A percentile compares a stretch with the other conserved stretches of the same genome.
Evolutionary conservation across 2,113 vertebrate genomes (phyloP).

Genomic region (Thinocorus orbignyianus): DNA sequence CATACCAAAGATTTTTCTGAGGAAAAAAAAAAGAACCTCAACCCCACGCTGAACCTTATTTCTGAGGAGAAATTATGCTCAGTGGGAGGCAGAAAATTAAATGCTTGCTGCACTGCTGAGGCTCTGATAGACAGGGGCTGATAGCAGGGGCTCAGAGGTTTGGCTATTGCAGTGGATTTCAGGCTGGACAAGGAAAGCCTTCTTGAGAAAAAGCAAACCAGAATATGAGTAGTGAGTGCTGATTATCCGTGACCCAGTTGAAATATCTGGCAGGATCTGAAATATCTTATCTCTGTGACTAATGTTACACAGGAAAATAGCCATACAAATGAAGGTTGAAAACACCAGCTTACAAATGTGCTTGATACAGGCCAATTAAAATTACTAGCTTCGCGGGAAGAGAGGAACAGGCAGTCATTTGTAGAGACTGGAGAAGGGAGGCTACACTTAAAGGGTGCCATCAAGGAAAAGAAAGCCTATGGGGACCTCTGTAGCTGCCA

Average conservation of each 20-base stretch:
- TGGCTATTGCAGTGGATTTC: slow-evolving; percentile 28
- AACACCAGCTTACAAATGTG: not conserved
- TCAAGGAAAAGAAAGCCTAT: not conserved
- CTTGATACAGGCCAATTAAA: not conserved
- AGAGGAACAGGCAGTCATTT: not conserved
- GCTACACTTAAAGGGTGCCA: not conserved
- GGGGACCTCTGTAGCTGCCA: not conserved
- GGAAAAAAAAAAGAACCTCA: slow-evolving; percentile 18
- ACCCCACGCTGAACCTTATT: slow-evolving; percentile 56
- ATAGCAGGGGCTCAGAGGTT: not conserved
- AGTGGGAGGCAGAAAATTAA: slow-evolving; percentile 63
- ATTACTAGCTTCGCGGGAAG: not conserved
- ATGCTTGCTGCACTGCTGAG: slow-evolving; percentile 54
- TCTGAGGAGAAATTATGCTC: slow-evolving; percentile 58
- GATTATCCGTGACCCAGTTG: not conserved
- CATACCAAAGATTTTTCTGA: slow-evolving; percentile 52
- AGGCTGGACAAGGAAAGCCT: not conserved
- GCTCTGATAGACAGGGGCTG: slow-evolving; percentile 40
- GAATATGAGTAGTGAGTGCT: not conserved
- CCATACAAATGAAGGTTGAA: not conserved
- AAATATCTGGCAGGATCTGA: not conserved
- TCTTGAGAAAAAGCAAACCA: not conserved
- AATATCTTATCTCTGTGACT: not conserved
- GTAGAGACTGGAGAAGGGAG: not conserved
- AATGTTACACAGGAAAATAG: not conserved